Evolutionary conservation across 2,888 invertebrate species (phyloP).

Genomic region (Eupithecia tripunctaria): DNA sequence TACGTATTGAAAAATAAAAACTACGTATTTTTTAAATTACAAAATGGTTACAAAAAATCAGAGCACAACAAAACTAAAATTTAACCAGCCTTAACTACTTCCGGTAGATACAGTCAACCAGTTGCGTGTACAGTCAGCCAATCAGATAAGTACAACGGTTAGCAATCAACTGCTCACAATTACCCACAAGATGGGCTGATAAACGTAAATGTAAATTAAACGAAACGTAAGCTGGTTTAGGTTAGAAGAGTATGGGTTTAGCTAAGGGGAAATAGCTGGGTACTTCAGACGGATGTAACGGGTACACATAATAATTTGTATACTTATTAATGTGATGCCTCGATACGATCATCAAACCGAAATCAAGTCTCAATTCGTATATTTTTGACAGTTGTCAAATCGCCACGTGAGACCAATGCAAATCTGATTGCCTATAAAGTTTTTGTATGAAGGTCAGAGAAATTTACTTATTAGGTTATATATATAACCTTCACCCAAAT

Average conservation of each 20-base stretch:
- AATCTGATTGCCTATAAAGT: too few relatives aligned
- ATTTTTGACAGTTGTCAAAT: too few relatives aligned
- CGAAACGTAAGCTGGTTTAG: constrained; percentile 40
- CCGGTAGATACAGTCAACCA: background rate
- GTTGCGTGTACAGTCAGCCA: constrained; percentile 68
- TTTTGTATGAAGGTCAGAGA: too few relatives aligned
- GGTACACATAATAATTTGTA: too few relatives aligned
- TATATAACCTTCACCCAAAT: too few relatives aligned
- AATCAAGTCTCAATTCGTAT: too few relatives aligned
- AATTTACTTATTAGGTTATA: too few relatives aligned
- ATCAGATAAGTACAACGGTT: constrained; percentile 73
- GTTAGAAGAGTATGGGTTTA: constrained; percentile 30
- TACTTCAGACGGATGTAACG: too few relatives aligned
- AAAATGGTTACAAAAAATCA: background rate
- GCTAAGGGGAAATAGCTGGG: constrained; percentile 15
- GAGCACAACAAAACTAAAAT: background rate
- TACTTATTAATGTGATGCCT: too few relatives aligned
- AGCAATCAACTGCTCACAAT: constrained; percentile 69
- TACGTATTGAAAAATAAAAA: background rate
- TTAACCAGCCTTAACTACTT: constrained; percentile 2
- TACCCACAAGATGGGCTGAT: constrained; percentile 75
- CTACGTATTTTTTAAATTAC: background rate
- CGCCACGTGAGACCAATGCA: too few relatives aligned
- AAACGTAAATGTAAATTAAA: constrained; percentile 74
- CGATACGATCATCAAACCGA: too few relatives aligned